Percentiles rank a stretch among this genome's conserved stretches.
phyloP scores from a whole-genome alignment of 2,797 vertebrate genomes.

The Leptoclinus maculatus region DNA sequence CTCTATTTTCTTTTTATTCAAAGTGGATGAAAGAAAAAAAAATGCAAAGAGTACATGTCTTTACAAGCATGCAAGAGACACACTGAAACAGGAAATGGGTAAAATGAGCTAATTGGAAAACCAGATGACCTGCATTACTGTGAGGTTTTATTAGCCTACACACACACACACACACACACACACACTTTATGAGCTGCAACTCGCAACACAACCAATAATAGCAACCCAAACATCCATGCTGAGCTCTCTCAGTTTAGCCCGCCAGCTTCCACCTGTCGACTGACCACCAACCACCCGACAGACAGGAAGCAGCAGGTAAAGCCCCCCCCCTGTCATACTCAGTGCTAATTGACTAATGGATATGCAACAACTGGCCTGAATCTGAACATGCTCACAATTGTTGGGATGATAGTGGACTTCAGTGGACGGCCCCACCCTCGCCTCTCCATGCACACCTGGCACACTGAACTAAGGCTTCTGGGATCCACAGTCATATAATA shows the following conservation, averaged over 20 bases:
- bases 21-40: conserved; percentile 4
- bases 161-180: background rate
- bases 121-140: background rate
- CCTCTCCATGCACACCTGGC: background rate
- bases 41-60: background rate
- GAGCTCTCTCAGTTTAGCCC: background rate
- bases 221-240: background rate
- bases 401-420: background rate
- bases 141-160: background rate
- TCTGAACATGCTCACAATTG: background rate
- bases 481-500: background rate
- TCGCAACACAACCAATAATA: background rate
- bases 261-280: background rate
- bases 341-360: background rate
- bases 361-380: background rate
- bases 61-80: background rate
- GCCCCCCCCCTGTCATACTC: background rate
- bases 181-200: background rate
- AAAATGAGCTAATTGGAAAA: background rate
- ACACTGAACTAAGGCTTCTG: background rate
- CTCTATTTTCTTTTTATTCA: background rate
- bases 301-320: background rate
- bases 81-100: background rate
- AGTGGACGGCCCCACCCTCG: too few species aligned
- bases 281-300: background rate